A percentile compares a stretch with the other conserved stretches of the same genome.
phyloP scores from a whole-genome alignment of 2,888 invertebrate species.

The Formica aserva region DNA sequence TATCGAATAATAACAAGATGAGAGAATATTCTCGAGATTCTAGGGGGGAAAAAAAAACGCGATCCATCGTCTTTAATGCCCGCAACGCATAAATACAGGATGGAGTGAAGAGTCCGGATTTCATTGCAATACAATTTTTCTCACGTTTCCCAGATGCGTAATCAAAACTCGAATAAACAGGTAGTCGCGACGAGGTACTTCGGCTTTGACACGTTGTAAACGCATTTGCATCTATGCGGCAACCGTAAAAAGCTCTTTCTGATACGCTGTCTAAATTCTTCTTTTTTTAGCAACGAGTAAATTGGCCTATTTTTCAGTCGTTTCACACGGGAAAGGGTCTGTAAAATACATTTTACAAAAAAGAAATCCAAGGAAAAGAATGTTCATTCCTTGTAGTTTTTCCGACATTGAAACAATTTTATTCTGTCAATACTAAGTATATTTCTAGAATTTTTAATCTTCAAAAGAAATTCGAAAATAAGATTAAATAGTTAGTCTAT shows the following conservation, averaged over 20 bases:
- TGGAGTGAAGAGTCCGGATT: background rate
- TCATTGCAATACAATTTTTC: background rate
- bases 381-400: background rate
- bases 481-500: background rate
- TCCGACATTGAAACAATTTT: background rate
- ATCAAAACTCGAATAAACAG: constrained; percentile 16
- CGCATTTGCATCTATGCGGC: background rate
- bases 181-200: background rate
- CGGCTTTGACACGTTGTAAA: constrained; percentile 4
- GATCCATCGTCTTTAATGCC: background rate
- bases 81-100: background rate
- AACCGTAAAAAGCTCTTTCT: background rate
- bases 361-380: background rate
- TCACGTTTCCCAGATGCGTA: background rate
- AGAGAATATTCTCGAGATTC: constrained; percentile 6
- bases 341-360: background rate
- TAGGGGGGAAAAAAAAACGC: background rate
- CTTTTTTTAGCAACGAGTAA: background rate
- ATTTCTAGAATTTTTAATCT: background rate
- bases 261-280: background rate
- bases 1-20: background rate
- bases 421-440: background rate
- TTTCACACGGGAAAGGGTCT: background rate
- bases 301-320: background rate
- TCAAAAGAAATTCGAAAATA: background rate